A percentile compares a stretch with the other conserved stretches of the same genome.
These are phyloP conservation scores for Spilogale gracilis DNA, from an alignment of 2,113 vertebrate genomes.

Conservation along the genomic window DNA sequence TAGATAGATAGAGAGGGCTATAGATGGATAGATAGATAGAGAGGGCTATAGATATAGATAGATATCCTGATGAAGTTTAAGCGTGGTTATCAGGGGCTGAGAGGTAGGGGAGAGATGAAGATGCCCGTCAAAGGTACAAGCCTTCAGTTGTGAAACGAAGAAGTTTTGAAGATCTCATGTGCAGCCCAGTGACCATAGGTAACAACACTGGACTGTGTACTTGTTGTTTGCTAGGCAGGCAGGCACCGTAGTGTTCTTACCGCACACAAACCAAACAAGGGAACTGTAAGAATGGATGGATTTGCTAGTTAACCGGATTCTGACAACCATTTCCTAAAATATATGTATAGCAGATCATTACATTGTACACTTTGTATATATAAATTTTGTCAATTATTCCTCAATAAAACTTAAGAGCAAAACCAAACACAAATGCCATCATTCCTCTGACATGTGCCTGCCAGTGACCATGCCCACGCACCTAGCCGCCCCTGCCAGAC, in stretches of 20 bases:
- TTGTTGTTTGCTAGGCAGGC: not conserved
- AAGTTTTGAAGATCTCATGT: not conserved
- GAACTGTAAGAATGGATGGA: not conserved
- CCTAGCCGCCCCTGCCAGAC: rapidly evolving
- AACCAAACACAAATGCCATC: not conserved
- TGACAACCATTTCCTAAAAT: not conserved
- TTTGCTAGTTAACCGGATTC: not conserved
- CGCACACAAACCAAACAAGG: not conserved
- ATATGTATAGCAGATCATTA: not conserved
- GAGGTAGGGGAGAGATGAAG: not conserved
- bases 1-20: not conserved
- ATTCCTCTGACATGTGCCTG: not conserved
- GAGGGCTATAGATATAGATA: not conserved
- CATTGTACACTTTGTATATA: not conserved
- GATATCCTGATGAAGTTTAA: not conserved
- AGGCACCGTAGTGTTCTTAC: not conserved
- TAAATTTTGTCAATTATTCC: not conserved
- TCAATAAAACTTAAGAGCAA: not conserved
- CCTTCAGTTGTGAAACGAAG: not conserved
- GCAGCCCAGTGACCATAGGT: not conserved
- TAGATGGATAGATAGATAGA: not conserved
- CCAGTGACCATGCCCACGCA: not conserved
- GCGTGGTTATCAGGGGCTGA: not conserved
- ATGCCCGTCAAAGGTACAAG: not conserved
- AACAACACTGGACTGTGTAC: not conserved